Conservation (phyloP, 2,797 vertebrate genomes). For the Bucorvus abyssinicus region DNA sequence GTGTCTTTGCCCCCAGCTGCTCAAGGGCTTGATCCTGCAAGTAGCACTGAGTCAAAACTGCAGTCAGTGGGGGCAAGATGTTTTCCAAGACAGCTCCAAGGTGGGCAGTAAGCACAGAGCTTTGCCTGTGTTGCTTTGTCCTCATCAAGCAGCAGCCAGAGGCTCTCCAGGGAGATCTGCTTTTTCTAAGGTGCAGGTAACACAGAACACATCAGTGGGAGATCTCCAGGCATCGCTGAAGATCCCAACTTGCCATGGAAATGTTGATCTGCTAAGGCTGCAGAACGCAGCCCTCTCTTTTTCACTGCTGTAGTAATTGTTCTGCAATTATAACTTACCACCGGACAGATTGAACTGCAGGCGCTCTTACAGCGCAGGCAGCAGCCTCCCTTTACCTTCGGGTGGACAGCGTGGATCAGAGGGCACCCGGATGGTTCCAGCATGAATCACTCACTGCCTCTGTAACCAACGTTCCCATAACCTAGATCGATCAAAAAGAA, state of each 20-base stretch:
- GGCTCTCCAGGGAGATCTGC: not conserved
- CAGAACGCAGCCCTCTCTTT: not conserved
- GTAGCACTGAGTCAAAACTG: not conserved
- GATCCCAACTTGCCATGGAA: not conserved
- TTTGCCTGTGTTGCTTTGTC: not conserved
- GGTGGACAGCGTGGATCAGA: constrained; percentile 19
- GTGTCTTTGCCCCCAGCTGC: not conserved
- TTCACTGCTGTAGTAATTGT: not conserved
- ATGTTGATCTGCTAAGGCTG: not conserved
- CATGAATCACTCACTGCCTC: constrained; percentile 56
- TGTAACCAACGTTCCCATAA: constrained; percentile 46
- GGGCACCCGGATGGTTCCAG: constrained; percentile 41
- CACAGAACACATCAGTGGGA: not conserved
- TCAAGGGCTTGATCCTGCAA: not conserved
- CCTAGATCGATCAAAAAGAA: constrained; percentile 54
- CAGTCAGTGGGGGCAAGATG: not conserved
- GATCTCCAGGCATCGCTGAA: not conserved
- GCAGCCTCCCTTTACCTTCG: constrained; percentile 1
- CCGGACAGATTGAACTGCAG: not conserved
- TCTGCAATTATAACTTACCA: not conserved
- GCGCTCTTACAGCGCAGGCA: not conserved
- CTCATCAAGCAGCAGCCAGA: not conserved
- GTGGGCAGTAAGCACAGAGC: not conserved
- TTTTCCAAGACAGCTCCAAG: not conserved
- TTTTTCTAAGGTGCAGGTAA: not conserved